Conservation (phyloP, 2,113 vertebrate genomes). For the Calyptomena viridis region DNA sequence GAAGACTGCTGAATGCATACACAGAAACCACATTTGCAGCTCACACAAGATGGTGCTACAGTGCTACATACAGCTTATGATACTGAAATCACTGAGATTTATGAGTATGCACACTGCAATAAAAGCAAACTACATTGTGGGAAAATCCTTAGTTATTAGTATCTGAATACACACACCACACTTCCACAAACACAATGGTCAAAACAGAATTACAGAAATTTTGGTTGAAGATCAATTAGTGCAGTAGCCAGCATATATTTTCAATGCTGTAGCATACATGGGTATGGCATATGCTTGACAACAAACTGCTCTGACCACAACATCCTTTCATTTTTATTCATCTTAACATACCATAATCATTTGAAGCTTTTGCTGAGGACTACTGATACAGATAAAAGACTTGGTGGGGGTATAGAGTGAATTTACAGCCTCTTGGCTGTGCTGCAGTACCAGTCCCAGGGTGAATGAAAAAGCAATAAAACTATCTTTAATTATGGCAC, state of each 20-base stretch:
- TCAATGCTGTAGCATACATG: neutral
- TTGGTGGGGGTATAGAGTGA: neutral
- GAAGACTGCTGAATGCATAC: neutral
- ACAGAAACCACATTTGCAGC: neutral
- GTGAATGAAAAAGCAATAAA: neutral
- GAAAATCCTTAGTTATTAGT: neutral
- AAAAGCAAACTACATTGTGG: neutral
- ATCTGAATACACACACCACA: neutral
- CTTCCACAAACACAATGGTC: neutral
- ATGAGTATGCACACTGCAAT: neutral
- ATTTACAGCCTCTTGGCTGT: neutral
- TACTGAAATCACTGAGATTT: neutral
- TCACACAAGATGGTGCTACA: constrained; percentile 70
- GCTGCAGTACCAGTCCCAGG: neutral
- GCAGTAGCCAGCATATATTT: neutral
- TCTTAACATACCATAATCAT: neutral
- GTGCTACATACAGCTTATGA: neutral
- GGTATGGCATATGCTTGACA: neutral
- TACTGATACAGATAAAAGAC: neutral
- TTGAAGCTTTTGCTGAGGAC: neutral
- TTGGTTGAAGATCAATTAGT: neutral
- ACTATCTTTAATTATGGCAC: neutral
- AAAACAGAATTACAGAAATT: neutral
- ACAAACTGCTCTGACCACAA: neutral
- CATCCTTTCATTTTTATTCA: neutral